Evolutionary conservation across 1,140 invertebrate genomes (phyloP).

Genomic region (Odontomachus brunneus): DNA sequence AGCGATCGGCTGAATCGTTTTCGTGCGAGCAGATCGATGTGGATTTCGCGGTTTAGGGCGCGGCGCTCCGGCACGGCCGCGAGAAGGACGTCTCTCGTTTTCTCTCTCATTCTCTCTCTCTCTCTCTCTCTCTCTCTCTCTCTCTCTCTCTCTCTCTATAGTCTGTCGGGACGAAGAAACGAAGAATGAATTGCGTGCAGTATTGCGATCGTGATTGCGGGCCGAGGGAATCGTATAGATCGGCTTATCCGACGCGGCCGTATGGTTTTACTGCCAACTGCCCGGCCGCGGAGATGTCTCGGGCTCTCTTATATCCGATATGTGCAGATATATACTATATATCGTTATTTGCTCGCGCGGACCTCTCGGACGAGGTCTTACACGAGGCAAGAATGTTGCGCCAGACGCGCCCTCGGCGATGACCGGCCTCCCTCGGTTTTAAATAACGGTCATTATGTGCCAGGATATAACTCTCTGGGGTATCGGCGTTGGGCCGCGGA

Average conservation of each 20-base stretch:
- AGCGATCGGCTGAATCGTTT: conserved; percentile 35
- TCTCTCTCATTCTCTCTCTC: conserved; percentile 40
- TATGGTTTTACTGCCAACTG: conserved; percentile 57
- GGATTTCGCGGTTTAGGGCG: conserved; percentile 28
- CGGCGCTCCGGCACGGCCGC: background rate
- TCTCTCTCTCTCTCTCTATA: conserved; percentile 53
- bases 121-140: background rate
- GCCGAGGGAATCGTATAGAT: conserved; percentile 50
- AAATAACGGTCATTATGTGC: conserved; percentile 72
- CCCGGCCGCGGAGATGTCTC: conserved; percentile 26
- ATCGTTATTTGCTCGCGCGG: conserved; percentile 40
- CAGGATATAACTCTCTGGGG: conserved; percentile 36
- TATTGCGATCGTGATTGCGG: conserved; percentile 35
- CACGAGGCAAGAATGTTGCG: conserved; percentile 54
- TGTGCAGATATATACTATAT: background rate
- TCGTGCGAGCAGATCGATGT: conserved; percentile 3
- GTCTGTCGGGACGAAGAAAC: conserved; percentile 21
- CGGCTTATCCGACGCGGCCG: conserved; percentile 37
- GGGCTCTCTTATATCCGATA: conserved; percentile 9
- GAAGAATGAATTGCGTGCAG: conserved; percentile 56
- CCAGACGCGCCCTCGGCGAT: conserved; percentile 49
- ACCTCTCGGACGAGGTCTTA: conserved; percentile 46
- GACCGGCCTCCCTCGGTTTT: conserved; percentile 54
- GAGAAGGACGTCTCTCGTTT: background rate
- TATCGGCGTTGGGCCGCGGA: conserved; percentile 28